A percentile compares a stretch with the other conserved stretches of the same genome.
Conservation (phyloP, 2,888 invertebrate genomes). For the Philonicus albiceps region DNA sequence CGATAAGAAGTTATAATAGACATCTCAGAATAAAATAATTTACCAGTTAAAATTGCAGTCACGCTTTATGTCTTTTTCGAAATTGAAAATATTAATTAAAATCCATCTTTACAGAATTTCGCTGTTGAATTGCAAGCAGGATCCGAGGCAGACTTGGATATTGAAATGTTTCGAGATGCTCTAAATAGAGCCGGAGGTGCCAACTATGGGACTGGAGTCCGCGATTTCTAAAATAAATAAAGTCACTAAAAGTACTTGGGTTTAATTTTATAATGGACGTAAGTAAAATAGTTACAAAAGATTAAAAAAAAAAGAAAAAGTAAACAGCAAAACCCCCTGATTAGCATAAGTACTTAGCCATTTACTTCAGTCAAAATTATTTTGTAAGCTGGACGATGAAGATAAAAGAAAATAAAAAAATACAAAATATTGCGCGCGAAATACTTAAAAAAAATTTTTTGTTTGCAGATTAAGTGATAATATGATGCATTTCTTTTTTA, state of each 20-base stretch:
- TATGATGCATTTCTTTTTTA: not conserved
- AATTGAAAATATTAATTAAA: not conserved
- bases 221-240: conserved; percentile 64
- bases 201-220: conserved; percentile 80
- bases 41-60: not conserved
- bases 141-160: conserved; percentile 73
- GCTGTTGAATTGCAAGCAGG: conserved; percentile 79
- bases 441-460: conserved; percentile 13
- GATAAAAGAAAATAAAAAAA: not conserved
- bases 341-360: conserved; percentile 41
- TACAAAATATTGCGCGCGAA: not conserved
- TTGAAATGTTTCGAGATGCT: conserved; percentile 74
- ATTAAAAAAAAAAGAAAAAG: not conserved
- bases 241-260: conserved; percentile 11
- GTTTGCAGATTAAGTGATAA: not conserved
- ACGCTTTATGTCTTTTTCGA: not conserved
- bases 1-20: not conserved
- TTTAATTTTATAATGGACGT: conserved; percentile 18
- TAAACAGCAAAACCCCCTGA: conserved; percentile 24
- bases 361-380: conserved; percentile 33
- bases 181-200: conserved; percentile 79
- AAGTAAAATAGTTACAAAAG: not conserved
- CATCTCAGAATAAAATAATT: not conserved
- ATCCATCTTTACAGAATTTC: conserved; percentile 71
- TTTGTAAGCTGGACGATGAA: not conserved